Evolutionary conservation across 2,797 vertebrate species (phyloP), one percentile per base, ranked within the genome.

Genomic region (Diceros bicornis): DNA sequence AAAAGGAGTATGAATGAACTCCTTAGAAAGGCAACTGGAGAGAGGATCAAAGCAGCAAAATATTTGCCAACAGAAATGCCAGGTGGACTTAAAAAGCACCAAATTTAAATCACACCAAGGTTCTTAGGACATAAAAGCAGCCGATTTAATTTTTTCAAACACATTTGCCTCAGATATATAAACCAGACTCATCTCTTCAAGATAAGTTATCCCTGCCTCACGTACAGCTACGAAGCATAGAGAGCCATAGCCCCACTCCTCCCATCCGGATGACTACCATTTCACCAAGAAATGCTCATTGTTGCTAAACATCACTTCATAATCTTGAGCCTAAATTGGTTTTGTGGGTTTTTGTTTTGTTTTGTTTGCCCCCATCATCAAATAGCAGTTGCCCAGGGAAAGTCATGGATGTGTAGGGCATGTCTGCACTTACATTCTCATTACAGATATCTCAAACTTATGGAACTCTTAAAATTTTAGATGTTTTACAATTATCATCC

Each of bases 11-110:
- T 13, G 75, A 84, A 57, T 37, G n/a, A 44, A 79, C 44, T 78
- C 71, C 90, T 92, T 89, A 20, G 5, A 89, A 23, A 96, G 21
- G 25, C 50, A 47, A 52, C 25, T 37, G 8, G 10, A 34, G 25
- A 75, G 27, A 79, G 12, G 50, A 95, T 94, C 92, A 91, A 96
- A 96, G 55, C 55, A 41, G 55, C 44, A 41, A 79, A 82, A 32
- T 85, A 57, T 13, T 32, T 71, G 41, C 50, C 77, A 71, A n/a
- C 21, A 44, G 74, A 85, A 92, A 87, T 61, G 57, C 6, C 57
- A 95, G 25, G 47, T 84, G 14, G 64, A 89, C 82, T 47, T 89
- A 52, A 84, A 68, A 88, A 64, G 23, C 4, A 90, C 27, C 64
- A 55, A 61, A 83, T 32, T 59, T 71, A 93, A 79, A 78, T 69